Base-by-base conservation (phyloP, 2,888 invertebrate species). In the Drosophila helvetica region DNA sequence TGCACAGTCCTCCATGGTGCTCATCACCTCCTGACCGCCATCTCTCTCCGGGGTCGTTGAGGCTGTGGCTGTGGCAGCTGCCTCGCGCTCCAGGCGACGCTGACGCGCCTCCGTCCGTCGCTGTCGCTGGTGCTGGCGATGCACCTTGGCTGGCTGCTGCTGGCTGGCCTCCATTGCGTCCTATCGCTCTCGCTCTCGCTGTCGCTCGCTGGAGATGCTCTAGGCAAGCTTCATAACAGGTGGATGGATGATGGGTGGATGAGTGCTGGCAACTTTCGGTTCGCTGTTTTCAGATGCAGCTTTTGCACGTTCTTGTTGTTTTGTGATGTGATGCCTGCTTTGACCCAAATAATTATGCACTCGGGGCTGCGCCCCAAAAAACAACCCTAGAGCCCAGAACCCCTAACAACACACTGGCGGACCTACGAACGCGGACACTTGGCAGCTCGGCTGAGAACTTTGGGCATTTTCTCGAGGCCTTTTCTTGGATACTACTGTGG, bases 41-140 rank as follows among this genome's bases (percentile, higher is more conserved):
- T 38, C 38, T n/a, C 33, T 68, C 27, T 51, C 63, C 48, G 67
- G 48, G 3, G 66, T 42, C 8, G 61, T 22, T 61, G 54, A 22
- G 50, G 56, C 47, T 25, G 88, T 27, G 50, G 56, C 42, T 25
- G 88, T 75, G 25, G 87, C 89, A 60, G 75, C 89, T 57, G 82
- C 89, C 72, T 79, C 89, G 17, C 90, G 85, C 46, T 89, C 90
- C 72, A 90, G 75, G 3, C 90, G 90, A 45, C 90, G 89, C 73
- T 91, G 90, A 48, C 91, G 89, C 42, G 91, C 90, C 75, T 89
- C 90, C 27, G 90, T 90, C 69, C 89, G 90, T 12, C 90, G 86
- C 66, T 92, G 91, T 61, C 92, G 90, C 75, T 90, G 91, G 69
- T 91, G 91, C 81, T 91, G 91, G 66, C 91, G 91, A 88, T 92